Evolutionary conservation across 1,140 invertebrate genomes (phyloP).

Genomic region (Acromyrmex charruanus): DNA sequence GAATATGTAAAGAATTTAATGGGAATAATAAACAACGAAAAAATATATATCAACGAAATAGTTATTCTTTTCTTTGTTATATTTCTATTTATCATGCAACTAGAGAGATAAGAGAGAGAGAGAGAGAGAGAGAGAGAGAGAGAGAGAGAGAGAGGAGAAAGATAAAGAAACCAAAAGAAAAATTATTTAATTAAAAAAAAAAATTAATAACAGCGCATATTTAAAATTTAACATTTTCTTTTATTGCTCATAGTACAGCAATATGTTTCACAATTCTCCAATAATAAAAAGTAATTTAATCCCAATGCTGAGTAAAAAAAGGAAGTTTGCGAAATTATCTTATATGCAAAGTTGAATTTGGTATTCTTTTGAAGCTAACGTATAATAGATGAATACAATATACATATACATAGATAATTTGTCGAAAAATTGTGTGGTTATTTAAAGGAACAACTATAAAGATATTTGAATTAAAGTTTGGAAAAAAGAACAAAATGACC

Average conservation of each 20-base stretch:
- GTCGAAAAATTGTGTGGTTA: slow-evolving; percentile 1
- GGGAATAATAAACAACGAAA: background rate
- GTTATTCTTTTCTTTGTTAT: background rate
- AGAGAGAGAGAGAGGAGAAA: background rate
- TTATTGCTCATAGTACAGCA: background rate
- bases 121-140: background rate
- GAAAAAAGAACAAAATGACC: background rate
- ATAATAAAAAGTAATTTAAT: background rate
- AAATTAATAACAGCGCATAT: background rate
- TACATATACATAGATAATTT: slow-evolving; percentile 14
- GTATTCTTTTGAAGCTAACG: slow-evolving; percentile 10
- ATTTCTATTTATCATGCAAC: background rate
- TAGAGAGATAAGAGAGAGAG: background rate
- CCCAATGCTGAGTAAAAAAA: background rate
- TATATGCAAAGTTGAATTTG: slow-evolving; percentile 18
- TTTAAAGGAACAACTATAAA: slow-evolving; percentile 10
- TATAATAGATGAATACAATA: background rate
- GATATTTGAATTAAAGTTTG: background rate
- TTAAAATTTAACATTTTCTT: slow-evolving; percentile 7
- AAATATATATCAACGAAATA: background rate
- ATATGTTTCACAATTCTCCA: slow-evolving; percentile 1
- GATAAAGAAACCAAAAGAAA: background rate
- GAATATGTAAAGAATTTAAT: background rate
- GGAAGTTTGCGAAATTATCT: background rate
- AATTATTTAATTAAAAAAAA: slow-evolving; percentile 1